A percentile compares a stretch with the other conserved stretches of the same genome.
Conservation (phyloP, 2,797 vertebrate species). For the Pitangus sulphuratus region DNA sequence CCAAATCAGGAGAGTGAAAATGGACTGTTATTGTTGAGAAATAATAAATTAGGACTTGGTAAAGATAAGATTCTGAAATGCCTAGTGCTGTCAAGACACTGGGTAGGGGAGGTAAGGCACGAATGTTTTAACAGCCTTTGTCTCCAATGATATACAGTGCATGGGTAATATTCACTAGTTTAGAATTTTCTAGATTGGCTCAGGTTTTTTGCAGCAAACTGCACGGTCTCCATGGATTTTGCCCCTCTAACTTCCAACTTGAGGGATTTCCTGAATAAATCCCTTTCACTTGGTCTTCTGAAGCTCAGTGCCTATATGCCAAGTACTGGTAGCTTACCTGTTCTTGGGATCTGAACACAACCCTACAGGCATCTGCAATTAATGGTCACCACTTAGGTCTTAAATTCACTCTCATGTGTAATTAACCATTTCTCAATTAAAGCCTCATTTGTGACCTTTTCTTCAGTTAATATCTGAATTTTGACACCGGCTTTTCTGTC, state of each 20-base stretch:
- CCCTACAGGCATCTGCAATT: rapidly evolving
- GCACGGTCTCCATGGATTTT: rapidly evolving
- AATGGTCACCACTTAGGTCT: rapidly evolving
- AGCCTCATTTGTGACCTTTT: not conserved
- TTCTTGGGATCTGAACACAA: not conserved
- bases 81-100: not conserved
- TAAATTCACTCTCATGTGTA: rapidly evolving
- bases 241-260: not conserved
- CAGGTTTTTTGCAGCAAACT: not conserved
- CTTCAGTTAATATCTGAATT: not conserved
- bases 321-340: not conserved
- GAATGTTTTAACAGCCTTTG: not conserved
- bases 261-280: not conserved
- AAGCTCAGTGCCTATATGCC: not conserved
- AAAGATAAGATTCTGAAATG: not conserved
- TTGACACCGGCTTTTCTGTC: not conserved
- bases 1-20: conserved; percentile 29
- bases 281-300: not conserved
- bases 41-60: not conserved
- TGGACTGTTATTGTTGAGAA: not conserved
- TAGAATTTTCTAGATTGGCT: not conserved
- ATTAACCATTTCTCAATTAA: not conserved
- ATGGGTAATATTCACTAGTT: not conserved
- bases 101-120: not conserved
- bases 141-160: not conserved